Base-by-base conservation (phyloP, 1,140 invertebrate species). In the Drosophila takahashii region DNA sequence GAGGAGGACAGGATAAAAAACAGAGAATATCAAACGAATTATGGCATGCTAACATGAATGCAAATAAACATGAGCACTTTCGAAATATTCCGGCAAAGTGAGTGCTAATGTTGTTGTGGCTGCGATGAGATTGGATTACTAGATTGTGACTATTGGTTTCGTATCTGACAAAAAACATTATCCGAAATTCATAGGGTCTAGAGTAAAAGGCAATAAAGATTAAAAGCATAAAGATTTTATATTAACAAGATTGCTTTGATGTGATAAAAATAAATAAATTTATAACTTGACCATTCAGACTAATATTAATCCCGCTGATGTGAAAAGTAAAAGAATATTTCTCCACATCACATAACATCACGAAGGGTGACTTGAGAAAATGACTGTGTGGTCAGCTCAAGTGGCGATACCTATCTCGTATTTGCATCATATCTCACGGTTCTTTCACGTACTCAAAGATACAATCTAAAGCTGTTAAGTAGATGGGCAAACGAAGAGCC, bases 11-110 rank as follows among this genome's bases (percentile, higher is more conserved):
- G 36, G 47, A 22, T 61, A 52, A 52, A 65, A 62, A 65, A 44
- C 64, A 34, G 58, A 18, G 57, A 32, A 73, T 74, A 72, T 73
- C 57, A 73, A 73, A 73, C 41, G 71, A 72, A 74, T 74, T 73
- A 74, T 61, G 57, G 51, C 15, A 32, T 52, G 67, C 50, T 16
- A 32, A 72, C 56, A 72, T 74, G 67, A 74, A 74, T 72, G 70
- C 36, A 72, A 74, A 72, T 53, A 39, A 59, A 39, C 27, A 39
- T 34, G 45, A 67, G 34, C 8, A 39, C 48, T 48, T 48, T 70
- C 2, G 0, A 27, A 29, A 51, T 51, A 59, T 32, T 15, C 26
- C 32, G 27, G 26, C 4, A 34, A 44, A 34, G 18, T 22, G n/a
- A 27, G 26, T 51, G 48, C 29, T 51, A 18, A 34, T 34, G 29